Evolutionary conservation across 92 coral and sea anemone species (phyloP), one percentile per base, ranked within the genome.

Genomic region (Palythoa grandis): DNA sequence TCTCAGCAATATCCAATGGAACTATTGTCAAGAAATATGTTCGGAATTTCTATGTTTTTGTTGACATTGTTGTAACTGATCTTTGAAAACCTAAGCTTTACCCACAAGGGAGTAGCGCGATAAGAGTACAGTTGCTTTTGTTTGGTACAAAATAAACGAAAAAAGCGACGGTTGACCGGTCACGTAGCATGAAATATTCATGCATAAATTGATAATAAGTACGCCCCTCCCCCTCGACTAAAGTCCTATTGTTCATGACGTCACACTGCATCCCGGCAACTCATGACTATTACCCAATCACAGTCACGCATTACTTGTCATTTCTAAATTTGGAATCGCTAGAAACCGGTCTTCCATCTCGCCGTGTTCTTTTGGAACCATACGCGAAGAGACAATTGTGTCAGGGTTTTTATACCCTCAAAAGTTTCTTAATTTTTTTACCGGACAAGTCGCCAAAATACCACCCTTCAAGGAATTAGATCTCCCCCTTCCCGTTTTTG

Each of bases 371-470:
- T 87, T 89, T 89, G 86, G 86, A 89, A 87, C 88, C 86, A 89
- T 66, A 61, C 88, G 80, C 93, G 92, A 83, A 88, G 85, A 91
- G 90, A 89, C 93, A 91, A 74, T 88, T 92, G 89, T 89, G 96
- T 90, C 91, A 89, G 86, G 92, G 95, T 88, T 80, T 43, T 89
- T 76, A 86, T 83, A 92, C 93, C 93, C 92, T 88, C 83, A 89
- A 88, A 91, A 78, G 86, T 92, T 94, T 87, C 89, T 83, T 82
- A 92, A 83, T 86, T 86, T 90, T 93, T 95, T 95, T 87, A 93
- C 93, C 96, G 95, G 95, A 96, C 99, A 96, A 94, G 99, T 93
- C 99, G 98, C 99, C 99, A 96, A 96, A 95, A 96, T 96, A 95
- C 99, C 99, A 87, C 99, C 99, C 82, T 95, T 96, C 93, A 93